A percentile compares a stretch with the other conserved stretches of the same genome.
phyloP scores from a whole-genome alignment of 2,113 vertebrate species.

The Leptobrachium leishanense region DNA sequence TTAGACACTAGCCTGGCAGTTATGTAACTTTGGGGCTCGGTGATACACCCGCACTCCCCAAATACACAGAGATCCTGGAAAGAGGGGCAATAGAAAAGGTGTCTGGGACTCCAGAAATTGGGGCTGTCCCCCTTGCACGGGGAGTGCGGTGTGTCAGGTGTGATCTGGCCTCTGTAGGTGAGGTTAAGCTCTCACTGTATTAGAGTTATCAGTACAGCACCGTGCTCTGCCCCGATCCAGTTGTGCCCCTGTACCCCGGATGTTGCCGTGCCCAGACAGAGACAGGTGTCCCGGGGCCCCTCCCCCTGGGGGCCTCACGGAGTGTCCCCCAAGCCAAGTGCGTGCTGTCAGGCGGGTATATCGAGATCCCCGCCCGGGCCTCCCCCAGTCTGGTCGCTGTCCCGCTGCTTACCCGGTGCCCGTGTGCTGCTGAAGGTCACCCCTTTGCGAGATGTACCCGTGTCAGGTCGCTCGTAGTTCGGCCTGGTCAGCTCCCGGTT shows the following conservation, averaged over 20 bases:
- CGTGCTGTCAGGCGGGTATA: background rate
- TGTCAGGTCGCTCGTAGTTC: too few species aligned
- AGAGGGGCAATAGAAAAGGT: too few species aligned
- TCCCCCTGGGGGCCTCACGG: slow-evolving; percentile 23
- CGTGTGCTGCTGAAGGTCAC: slow-evolving; percentile 35
- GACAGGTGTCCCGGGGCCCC: slow-evolving; percentile 41
- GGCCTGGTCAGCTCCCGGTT: background rate
- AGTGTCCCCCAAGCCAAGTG: slow-evolving; percentile 4
- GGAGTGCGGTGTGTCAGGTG: too few species aligned
- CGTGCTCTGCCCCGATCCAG: background rate
- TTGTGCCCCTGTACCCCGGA: slow-evolving; percentile 15
- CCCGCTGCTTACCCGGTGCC: background rate
- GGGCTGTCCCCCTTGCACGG: too few species aligned
- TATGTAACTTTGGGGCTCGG: too few species aligned
- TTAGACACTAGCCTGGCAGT: too few species aligned
- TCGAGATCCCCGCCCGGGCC: background rate
- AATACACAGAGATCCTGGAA: too few species aligned
- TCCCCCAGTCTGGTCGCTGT: background rate
- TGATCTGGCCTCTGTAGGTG: too few species aligned
- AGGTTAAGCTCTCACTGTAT: too few species aligned
- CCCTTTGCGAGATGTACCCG: background rate
- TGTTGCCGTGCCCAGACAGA: slow-evolving; percentile 11
- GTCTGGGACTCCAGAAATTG: too few species aligned
- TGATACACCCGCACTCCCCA: too few species aligned
- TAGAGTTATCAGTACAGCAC: too few species aligned